Percentiles rank a stretch among this genome's conserved stretches.
These are phyloP conservation scores for Bubo scandiacus DNA, from an alignment of 2,113 vertebrate species.

Conservation along the genomic window DNA sequence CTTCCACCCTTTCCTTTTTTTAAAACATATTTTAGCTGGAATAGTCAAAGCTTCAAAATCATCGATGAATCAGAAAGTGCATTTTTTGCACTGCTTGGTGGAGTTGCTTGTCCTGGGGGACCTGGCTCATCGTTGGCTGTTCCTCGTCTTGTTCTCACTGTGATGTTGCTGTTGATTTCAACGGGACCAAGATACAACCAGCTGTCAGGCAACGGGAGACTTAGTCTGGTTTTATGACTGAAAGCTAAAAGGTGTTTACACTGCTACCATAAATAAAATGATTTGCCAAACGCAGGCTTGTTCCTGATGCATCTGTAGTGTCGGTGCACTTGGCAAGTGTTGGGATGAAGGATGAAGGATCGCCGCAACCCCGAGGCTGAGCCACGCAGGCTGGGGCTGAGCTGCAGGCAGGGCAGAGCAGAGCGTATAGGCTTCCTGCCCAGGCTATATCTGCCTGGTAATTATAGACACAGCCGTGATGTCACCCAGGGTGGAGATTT, in stretches of 20 bases:
- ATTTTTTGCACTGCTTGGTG: not conserved
- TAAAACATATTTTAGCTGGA: not conserved
- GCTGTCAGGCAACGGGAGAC: not conserved
- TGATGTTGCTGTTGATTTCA: not conserved
- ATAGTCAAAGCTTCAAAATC: not conserved
- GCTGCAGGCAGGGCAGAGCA: not conserved
- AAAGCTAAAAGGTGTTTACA: not conserved
- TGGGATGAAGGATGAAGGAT: not conserved
- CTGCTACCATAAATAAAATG: not conserved
- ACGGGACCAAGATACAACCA: too few relatives aligned
- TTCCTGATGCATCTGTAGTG: not conserved
- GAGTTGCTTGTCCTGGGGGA: not conserved
- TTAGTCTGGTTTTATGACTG: not conserved
- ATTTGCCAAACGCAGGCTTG: not conserved
- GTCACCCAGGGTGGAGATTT: not conserved
- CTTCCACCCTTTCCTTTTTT: not conserved
- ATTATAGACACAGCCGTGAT: not conserved
- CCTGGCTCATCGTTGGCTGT: not conserved
- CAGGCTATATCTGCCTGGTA: not conserved
- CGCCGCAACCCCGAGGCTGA: not conserved
- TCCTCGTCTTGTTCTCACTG: not conserved
- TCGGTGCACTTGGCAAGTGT: not conserved
- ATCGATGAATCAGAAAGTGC: not conserved
- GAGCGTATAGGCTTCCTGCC: not conserved
- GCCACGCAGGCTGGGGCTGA: not conserved